phyloP scores from a whole-genome alignment of 2,797 vertebrate genomes.

The Enteromius afrohamiltoni region DNA sequence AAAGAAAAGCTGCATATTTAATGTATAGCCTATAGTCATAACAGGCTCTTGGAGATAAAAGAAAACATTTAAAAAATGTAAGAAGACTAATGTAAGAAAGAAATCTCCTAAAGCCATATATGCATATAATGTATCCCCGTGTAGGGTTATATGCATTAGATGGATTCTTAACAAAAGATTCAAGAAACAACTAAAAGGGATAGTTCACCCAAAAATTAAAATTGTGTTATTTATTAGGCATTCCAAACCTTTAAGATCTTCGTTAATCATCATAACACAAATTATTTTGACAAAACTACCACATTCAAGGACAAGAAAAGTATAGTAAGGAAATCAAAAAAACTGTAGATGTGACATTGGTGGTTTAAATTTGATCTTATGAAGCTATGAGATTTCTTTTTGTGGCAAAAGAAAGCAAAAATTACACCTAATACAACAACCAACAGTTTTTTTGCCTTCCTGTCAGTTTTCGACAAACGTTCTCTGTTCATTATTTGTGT shows the following conservation, averaged over 20 bases:
- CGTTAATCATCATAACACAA: neutral
- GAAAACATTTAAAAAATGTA: neutral
- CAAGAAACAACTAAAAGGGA: neutral
- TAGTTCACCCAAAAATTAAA: neutral
- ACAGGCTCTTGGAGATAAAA: neutral
- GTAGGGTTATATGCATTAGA: neutral
- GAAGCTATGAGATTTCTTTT: no score
- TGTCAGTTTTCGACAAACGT: no score
- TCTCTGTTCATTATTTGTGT: no score
- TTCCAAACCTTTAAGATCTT: neutral
- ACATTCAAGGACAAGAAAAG: neutral
- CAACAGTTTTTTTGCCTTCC: no score
- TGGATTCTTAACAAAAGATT: neutral
- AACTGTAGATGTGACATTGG: no score
- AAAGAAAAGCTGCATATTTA: neutral
- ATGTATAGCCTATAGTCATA: neutral
- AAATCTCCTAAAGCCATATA: neutral
- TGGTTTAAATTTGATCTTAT: no score
- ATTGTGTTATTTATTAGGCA: neutral
- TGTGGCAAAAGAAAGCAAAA: no score
- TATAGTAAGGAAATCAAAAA: neutral
- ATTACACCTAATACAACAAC: no score
- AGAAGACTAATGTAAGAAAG: neutral
- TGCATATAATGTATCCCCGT: neutral
- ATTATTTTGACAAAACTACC: neutral